Conservation (phyloP, 2,797 vertebrate species). For the Rhodeus uyekii region DNA sequence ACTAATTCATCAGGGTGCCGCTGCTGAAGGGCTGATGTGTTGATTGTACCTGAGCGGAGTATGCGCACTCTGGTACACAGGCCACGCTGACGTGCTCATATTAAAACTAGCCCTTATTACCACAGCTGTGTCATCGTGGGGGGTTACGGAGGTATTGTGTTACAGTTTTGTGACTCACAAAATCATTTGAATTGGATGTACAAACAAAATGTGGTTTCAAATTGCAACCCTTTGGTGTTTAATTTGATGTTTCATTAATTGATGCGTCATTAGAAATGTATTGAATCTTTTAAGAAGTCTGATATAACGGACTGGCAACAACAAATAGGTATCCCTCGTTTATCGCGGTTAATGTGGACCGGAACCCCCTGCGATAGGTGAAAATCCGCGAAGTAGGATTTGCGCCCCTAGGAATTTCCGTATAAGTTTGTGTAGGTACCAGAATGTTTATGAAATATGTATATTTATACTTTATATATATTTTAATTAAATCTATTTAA, state of each 20-base stretch:
- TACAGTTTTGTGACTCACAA: not conserved
- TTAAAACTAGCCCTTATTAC: conserved; percentile 2
- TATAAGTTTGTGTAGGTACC: no score
- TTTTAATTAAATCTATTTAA: no score
- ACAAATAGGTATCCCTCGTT: not conserved
- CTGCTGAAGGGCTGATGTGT: conserved; percentile 58
- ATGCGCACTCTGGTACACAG: not conserved
- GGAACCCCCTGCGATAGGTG: no score
- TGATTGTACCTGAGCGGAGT: conserved; percentile 63
- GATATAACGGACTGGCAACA: not conserved
- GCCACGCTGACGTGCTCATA: not conserved
- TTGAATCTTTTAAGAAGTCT: conserved; percentile 10
- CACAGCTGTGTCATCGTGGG: not conserved
- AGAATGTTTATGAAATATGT: no score
- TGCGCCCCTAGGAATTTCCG: no score
- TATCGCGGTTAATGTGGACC: no score
- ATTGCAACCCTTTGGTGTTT: not conserved
- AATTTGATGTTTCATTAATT: not conserved
- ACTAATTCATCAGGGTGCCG: conserved; percentile 67
- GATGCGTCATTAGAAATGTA: conserved; percentile 1
- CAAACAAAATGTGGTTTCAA: not conserved
- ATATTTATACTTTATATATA: no score
- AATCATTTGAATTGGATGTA: not conserved
- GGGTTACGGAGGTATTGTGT: not conserved
- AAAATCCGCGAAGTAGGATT: no score